phyloP scores from a whole-genome alignment of 2,888 invertebrate genomes.

The Chorisops tibialis region DNA sequence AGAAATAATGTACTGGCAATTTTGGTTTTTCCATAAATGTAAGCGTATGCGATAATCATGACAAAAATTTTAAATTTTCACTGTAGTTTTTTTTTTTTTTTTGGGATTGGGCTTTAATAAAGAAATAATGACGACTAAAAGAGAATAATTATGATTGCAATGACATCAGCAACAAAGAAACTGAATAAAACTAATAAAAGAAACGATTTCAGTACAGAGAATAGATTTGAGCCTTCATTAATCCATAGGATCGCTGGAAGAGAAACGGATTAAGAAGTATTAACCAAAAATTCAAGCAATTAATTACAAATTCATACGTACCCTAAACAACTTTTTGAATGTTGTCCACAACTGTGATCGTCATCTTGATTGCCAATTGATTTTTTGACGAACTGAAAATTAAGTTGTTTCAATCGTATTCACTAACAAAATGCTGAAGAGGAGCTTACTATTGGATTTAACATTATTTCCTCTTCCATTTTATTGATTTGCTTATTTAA shows the following conservation, averaged over 20 bases:
- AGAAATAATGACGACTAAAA: too few species aligned
- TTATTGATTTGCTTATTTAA: conserved; percentile 82
- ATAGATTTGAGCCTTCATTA: conserved; percentile 40
- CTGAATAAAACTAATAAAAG: conserved; percentile 1
- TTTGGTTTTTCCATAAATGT: neutral
- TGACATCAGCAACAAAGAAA: neutral
- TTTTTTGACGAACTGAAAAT: conserved; percentile 60
- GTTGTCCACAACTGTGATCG: conserved; percentile 51
- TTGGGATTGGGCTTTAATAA: neutral
- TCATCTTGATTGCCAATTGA: conserved; percentile 61
- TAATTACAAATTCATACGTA: conserved; percentile 34
- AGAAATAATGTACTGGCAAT: neutral
- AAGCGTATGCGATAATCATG: too few species aligned
- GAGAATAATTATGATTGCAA: neutral
- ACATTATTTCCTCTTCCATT: conserved; percentile 93
- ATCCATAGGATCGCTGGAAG: conserved; percentile 48
- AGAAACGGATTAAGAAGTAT: neutral
- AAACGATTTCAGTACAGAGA: conserved; percentile 9
- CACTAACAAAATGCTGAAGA: conserved; percentile 7
- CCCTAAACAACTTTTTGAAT: conserved; percentile 49
- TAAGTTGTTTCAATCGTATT: conserved; percentile 4
- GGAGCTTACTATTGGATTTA: conserved; percentile 71
- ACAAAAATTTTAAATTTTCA: conserved; percentile 1
- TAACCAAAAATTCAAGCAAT: neutral
- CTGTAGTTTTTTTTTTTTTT: neutral